Evolutionary conservation across 2,888 invertebrate species (phyloP), one percentile per base, ranked within the genome.

Genomic region (Orchesella flavescens): DNA sequence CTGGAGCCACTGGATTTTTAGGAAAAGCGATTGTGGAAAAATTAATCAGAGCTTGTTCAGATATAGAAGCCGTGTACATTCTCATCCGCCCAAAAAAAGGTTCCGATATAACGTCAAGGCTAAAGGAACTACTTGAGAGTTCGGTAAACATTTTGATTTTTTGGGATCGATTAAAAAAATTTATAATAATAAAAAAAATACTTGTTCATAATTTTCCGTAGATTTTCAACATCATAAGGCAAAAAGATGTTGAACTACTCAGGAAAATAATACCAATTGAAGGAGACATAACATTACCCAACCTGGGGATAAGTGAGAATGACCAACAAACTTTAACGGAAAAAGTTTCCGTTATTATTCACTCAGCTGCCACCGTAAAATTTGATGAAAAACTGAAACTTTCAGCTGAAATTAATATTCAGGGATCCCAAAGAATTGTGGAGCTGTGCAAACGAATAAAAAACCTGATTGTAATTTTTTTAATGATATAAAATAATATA

Each of bases 1-100:
- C n/a, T n/a, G n/a, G n/a, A n/a, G n/a, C n/a, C n/a, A n/a, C n/a
- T n/a, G n/a, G 93, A 99, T 98, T 97, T 90, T 93, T 98, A 71
- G 97, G 98, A 46, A 98, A 98, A 91, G 96, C 96, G 0, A 91
- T 98, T 1, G 91, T 98, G 84, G 98, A 98, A 91, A 98, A 98
- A 90, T 91, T 99, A 12, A 91, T 98, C 23, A 92, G 97, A 89
- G 94, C 95, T 74, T 97, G 97, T 90, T 94, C 95, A 0, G 93
- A 93, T 1, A 92, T 98, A 17, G 92, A 93, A 55, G 93, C 92
- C 10, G 93, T 98, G 75, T 97, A 95, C 89, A 91, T 97, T 80
- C 91, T 99, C 19, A 93, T 98, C 91, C 92, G 98, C 83, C 94
- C n/a, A n/a, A n/a, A n/a, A n/a, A 93, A 94, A 89, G 96, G 95